Evolutionary conservation across 2,888 invertebrate species (phyloP).

Genomic region (Ophonus ardosiacus): DNA sequence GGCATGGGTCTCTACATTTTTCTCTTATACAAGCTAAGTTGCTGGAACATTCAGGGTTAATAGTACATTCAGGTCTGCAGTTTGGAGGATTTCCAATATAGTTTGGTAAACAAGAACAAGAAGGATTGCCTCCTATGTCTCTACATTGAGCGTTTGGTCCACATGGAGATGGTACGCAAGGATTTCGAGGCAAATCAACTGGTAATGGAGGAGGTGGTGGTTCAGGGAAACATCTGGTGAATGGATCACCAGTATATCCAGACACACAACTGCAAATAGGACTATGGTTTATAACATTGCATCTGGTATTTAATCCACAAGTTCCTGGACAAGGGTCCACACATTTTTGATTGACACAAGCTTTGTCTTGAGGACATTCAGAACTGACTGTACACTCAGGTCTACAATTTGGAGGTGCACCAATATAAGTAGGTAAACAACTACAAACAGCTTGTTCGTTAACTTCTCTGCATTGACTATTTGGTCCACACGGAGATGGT

Average conservation of each 20-base stretch:
- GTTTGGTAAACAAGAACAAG: conserved; percentile 79
- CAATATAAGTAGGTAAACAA: conserved; percentile 72
- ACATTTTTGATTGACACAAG: conserved; percentile 84
- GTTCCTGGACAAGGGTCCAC: conserved; percentile 84
- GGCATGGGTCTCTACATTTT: conserved; percentile 80
- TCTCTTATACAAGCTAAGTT: conserved; percentile 78
- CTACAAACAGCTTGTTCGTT: conserved; percentile 73
- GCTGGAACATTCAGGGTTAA: conserved; percentile 80
- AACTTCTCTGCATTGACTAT: conserved; percentile 83
- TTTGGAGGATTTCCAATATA: conserved; percentile 83
- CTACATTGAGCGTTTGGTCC: conserved; percentile 81
- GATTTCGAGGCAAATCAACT: conserved; percentile 75
- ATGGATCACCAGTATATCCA: conserved; percentile 83
- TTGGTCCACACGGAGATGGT: conserved; percentile 87
- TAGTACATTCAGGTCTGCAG: conserved; percentile 82
- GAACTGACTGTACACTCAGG: conserved; percentile 83
- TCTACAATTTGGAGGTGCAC: conserved; percentile 76
- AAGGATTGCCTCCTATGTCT: conserved; percentile 76
- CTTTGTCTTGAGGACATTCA: conserved; percentile 81
- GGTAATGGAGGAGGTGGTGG: conserved; percentile 65
- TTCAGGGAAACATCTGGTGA: conserved; percentile 71
- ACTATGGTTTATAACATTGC: conserved; percentile 84
- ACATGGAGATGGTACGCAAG: conserved; percentile 79
- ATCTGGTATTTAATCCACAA: conserved; percentile 83
- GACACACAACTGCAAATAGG: conserved; percentile 85